Base-by-base conservation (phyloP, 64 coral and sea anemone species). In the Montipora cactus region DNA sequence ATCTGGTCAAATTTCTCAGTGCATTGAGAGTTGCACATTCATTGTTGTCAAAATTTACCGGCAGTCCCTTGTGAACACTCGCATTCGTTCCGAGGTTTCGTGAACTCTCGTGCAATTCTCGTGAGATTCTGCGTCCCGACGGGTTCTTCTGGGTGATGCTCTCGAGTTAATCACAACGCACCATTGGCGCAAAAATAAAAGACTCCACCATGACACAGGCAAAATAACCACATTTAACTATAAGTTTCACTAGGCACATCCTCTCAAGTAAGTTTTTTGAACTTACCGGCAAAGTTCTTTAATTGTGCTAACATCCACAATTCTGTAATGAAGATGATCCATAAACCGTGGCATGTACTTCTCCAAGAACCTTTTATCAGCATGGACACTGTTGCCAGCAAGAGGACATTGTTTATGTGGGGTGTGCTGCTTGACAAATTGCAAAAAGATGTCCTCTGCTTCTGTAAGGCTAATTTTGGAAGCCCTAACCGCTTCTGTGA, bases 331-430 rank as follows among this genome's bases (percentile, higher is more conserved):
- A 48, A 99, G 91, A 20, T 99, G 92, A 21, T 96, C 72, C 95
- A 99, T 92, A 55, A 99, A 94, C 8, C 23, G 79, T 49, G 97
- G 97, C 97, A 99, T 99, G 76, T 99, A 90, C 78, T 94, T 99
- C 18, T 88, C 88, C 25, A 99, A 61, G 76, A 99, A 99, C 62
- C 59, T 94, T 80, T 92, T 99, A 44, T 99, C 97, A 59, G 88
- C 92, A 94, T 99, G 97, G 14, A 99, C 92, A 25, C 95, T 96
- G 89, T 99, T 99, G 22, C 97, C 97, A 87, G 97, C 97, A 59
- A 99, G 79, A 47, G 22, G 84, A 74, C 92, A 99, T 2, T 72
- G 16, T 57, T 81, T 93, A 0, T 69, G 53, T 49, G 81, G 75
- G 53, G 90, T 95, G 89, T 99, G 64, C 72, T 81, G 5, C 57